These are phyloP conservation scores for Eristalis pertinax DNA, from an alignment of 2,888 invertebrate genomes.

Conservation along the genomic window DNA sequence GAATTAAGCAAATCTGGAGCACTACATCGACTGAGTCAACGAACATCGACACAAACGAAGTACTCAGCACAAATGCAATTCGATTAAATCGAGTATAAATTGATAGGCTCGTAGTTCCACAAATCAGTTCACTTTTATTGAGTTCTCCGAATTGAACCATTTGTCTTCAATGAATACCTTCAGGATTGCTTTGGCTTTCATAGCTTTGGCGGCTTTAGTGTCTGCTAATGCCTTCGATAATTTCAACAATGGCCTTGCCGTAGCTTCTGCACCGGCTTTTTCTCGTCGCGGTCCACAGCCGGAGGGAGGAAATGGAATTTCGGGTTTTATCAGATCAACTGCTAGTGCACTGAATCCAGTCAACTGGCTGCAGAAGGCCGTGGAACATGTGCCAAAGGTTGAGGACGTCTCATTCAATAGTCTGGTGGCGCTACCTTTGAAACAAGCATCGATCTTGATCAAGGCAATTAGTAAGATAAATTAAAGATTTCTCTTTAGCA, in stretches of 20 bases:
- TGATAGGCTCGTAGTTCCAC: background rate
- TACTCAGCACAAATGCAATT: slow-evolving; percentile 17
- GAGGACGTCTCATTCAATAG: slow-evolving; percentile 39
- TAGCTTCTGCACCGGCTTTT: background rate
- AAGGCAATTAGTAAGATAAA: slow-evolving; percentile 46
- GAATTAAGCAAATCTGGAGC: slow-evolving; percentile 20
- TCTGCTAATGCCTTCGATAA: background rate
- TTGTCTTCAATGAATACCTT: slow-evolving; percentile 37
- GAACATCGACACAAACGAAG: slow-evolving; percentile 1
- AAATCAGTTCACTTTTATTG: slow-evolving; percentile 56
- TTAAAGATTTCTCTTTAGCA: too few species aligned
- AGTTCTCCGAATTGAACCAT: slow-evolving; percentile 10
- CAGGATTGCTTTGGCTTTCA: slow-evolving; percentile 34
- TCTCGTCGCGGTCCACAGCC: background rate
- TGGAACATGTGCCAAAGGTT: slow-evolving; percentile 22
- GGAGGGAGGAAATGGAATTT: background rate
- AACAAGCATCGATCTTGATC: slow-evolving; percentile 30
- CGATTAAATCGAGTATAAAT: slow-evolving; percentile 50
- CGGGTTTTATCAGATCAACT: background rate
- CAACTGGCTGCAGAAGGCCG: background rate
- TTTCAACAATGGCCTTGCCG: background rate
- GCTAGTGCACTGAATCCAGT: slow-evolving; percentile 3
- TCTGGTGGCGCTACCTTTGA: slow-evolving; percentile 28
- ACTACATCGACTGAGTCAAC: slow-evolving; percentile 4
- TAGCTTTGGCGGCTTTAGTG: slow-evolving; percentile 26